These are phyloP conservation scores for Hololepta plana DNA, from an alignment of 2,888 invertebrate species.

Conservation along the genomic window DNA sequence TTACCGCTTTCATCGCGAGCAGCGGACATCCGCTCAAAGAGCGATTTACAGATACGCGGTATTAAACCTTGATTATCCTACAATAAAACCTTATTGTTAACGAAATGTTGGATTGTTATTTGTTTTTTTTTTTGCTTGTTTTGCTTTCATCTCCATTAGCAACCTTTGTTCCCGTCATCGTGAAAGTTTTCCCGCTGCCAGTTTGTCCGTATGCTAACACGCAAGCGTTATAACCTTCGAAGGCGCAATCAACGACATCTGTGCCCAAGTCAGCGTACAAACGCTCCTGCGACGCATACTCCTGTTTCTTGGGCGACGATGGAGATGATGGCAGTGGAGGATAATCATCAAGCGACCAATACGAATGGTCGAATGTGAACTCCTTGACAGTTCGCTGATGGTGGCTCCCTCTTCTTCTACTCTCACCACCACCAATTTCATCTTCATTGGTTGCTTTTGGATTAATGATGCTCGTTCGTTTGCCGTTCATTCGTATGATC, in stretches of 20 bases:
- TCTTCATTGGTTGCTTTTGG: conserved; percentile 36
- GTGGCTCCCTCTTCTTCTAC: too few species aligned
- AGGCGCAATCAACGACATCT: conserved; percentile 65
- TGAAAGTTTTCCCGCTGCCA: conserved; percentile 80
- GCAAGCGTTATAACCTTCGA: conserved; percentile 76
- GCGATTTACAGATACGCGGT: conserved; percentile 67
- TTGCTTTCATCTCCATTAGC: conserved; percentile 14
- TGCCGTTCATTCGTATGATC: conserved; percentile 73
- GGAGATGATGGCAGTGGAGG: too few species aligned
- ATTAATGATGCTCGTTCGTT: conserved; percentile 61
- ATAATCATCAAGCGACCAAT: conserved; percentile 60
- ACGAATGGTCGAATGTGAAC: conserved; percentile 79
- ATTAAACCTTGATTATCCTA: conserved; percentile 67
- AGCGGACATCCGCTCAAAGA: conserved; percentile 59
- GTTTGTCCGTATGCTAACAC: conserved; percentile 87
- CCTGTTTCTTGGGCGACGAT: too few species aligned
- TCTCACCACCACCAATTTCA: too few species aligned
- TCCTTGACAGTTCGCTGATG: too few species aligned
- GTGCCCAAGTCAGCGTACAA: conserved; percentile 59
- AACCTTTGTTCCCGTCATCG: conserved; percentile 76
- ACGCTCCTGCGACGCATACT: conserved; percentile 68
- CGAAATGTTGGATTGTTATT: too few species aligned
- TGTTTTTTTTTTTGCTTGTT: not conserved
- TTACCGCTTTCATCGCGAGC: conserved; percentile 65
- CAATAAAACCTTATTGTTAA: conserved; percentile 12